Base-by-base conservation (phyloP, 2,113 vertebrate genomes). In the Aplodontia rufa region DNA sequence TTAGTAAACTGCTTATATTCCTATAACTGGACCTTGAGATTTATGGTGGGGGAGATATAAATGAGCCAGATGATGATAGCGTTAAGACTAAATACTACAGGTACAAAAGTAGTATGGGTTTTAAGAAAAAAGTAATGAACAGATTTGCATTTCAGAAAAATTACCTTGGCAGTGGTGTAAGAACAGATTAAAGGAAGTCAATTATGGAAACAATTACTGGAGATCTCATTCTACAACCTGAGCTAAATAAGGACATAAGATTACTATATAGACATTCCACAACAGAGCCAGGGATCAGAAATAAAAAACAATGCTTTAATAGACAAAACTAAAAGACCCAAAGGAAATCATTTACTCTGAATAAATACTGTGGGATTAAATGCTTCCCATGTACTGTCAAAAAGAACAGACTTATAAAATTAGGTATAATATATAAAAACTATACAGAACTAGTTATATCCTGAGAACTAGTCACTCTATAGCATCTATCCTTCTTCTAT, bases 291-390 rank as follows among this genome's bases (percentile, higher is more conserved):
- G 45, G 32, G 19, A 83, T 51, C 32, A 79, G 37, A 91, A 62
- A 85, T 53, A 76, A 89, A 74, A 28, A 86, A 93, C 6, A 87
- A 93, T 66, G 64, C 12, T 93, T 92, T 91, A 95, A 83, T 12
- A 93, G n/a, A 71, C 35, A 89, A 95, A 97, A 79, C 32, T 89
- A 94, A 86, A 64, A 78, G 51, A 85, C 74, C 68, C 92, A 91
- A 94, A 96, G 64, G 53, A 94, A 94, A 94, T 47, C 17, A 72
- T 64, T 91, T 86, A 93, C 49, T 94, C 64, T 35, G 30, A 94
- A 90, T 89, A 26, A 80, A 87, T 93, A 87, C n/a, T 87, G 37
- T 87, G 45, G 30, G 79, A 91, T 86, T 91, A 88, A 93, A 58
- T 72, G 93, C 30, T 93, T 90, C 26, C n/a, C 28, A 81, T 45